Conservation (phyloP, 2,888 invertebrate species). For the Nesidiocoris tenuis region DNA sequence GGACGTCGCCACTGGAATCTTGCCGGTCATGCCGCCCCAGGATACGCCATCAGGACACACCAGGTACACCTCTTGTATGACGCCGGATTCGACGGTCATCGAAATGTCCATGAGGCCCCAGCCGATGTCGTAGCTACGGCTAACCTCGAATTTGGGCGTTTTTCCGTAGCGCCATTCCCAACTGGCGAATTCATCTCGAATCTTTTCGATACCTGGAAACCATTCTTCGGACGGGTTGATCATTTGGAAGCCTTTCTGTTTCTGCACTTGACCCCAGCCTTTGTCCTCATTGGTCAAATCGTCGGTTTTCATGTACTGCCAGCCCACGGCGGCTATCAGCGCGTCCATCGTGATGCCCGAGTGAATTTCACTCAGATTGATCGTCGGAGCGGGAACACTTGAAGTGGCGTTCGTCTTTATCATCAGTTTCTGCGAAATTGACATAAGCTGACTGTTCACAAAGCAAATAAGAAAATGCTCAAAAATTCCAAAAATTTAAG, state of each 20-base stretch:
- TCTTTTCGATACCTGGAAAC: constrained; percentile 77
- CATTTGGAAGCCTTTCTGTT: constrained; percentile 80
- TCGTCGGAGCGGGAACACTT: constrained; percentile 77
- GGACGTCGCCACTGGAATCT: constrained; percentile 33
- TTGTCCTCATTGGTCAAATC: constrained; percentile 69
- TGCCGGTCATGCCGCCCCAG: constrained; percentile 44
- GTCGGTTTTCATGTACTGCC: constrained; percentile 77
- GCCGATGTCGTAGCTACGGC: constrained; percentile 54
- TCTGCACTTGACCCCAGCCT: constrained; percentile 67
- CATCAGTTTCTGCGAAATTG: constrained; percentile 8
- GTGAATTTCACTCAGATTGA: constrained; percentile 77
- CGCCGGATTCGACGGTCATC: constrained; percentile 64
- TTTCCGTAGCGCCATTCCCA: constrained; percentile 90
- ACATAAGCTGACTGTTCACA: too few species aligned
- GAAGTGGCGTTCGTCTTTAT: constrained; percentile 70
- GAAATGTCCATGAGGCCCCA: constrained; percentile 56
- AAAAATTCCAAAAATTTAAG: too few species aligned
- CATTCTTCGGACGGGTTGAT: constrained; percentile 83
- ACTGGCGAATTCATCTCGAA: constrained; percentile 67
- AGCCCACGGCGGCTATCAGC: constrained; percentile 76
- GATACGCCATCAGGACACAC: constrained; percentile 56
- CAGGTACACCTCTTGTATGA: constrained; percentile 63
- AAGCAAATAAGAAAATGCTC: too few species aligned
- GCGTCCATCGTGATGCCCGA: constrained; percentile 68
- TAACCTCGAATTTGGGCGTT: constrained; percentile 80